A percentile compares a stretch with the other conserved stretches of the same genome.
Conservation (phyloP, 2,888 invertebrate species). For the Heliconius ethilla region DNA sequence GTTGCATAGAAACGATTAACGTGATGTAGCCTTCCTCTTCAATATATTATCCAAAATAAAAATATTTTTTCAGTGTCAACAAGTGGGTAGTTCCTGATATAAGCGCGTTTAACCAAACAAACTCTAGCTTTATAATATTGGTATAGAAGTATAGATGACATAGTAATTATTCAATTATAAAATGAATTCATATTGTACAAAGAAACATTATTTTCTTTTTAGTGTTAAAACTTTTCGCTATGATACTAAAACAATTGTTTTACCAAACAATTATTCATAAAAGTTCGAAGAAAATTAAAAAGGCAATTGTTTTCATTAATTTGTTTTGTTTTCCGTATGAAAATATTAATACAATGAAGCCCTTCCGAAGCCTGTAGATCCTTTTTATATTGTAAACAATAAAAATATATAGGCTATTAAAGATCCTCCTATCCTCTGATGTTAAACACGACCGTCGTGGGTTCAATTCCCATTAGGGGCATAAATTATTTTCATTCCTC, state of each 20-base stretch:
- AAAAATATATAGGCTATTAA: not conserved
- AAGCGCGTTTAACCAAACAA: not conserved
- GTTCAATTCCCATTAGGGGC: no score
- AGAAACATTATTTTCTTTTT: not conserved
- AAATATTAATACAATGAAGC: not conserved
- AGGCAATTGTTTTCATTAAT: not conserved
- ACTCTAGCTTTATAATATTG: not conserved
- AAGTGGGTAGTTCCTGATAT: not conserved
- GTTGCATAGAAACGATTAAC: no score
- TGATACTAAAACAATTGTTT: not conserved
- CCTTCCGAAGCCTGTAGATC: not conserved
- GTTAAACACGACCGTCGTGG: no score
- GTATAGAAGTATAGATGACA: not conserved
- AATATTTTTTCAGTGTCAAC: not conserved
- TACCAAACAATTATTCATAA: not conserved
- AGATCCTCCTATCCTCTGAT: not conserved
- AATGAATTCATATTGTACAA: no score
- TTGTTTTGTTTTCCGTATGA: not conserved
- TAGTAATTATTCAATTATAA: no score
- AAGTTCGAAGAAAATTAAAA: not conserved
- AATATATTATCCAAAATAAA: not conserved
- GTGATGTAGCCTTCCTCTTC: not conserved
- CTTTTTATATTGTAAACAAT: not conserved
- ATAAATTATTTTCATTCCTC: not conserved
- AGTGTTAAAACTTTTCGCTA: not conserved